Conservation (phyloP, 2,113 vertebrate genomes). For the Chrysochloris asiatica region DNA sequence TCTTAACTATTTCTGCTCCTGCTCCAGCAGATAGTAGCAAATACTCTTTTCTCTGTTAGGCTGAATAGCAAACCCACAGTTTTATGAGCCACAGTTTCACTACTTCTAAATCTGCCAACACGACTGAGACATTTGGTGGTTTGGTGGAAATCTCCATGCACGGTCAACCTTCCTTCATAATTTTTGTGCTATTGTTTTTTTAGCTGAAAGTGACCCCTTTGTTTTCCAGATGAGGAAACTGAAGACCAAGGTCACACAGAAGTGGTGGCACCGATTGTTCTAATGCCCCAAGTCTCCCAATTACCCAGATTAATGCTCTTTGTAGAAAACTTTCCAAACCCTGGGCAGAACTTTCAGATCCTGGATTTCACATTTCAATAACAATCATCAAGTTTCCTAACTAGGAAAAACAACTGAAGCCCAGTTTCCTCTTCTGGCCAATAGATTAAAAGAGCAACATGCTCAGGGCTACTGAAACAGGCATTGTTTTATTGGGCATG, state of each 20-base stretch:
- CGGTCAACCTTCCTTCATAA: neutral
- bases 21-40: neutral
- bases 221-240: slow-evolving; percentile 22
- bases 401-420: neutral
- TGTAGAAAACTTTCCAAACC: neutral
- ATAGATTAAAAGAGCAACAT: slow-evolving; percentile 21
- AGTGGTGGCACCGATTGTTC: neutral
- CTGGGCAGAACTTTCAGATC: neutral
- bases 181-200: slow-evolving; percentile 30
- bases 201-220: slow-evolving; percentile 26
- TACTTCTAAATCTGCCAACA: neutral
- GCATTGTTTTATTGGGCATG: neutral
- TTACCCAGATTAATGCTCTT: neutral
- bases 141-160: slow-evolving; percentile 17
- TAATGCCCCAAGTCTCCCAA: neutral
- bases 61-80: neutral
- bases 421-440: slow-evolving; percentile 12
- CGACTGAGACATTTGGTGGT: neutral
- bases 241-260: neutral
- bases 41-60: neutral
- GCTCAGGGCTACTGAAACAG: neutral
- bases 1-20: slow-evolving; percentile 5
- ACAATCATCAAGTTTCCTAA: slow-evolving; percentile 22
- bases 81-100: neutral
- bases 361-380: neutral